Percentiles rank a stretch among this genome's conserved stretches.
Conservation (phyloP, 2,797 vertebrate genomes). For the Sternotherus odoratus region DNA sequence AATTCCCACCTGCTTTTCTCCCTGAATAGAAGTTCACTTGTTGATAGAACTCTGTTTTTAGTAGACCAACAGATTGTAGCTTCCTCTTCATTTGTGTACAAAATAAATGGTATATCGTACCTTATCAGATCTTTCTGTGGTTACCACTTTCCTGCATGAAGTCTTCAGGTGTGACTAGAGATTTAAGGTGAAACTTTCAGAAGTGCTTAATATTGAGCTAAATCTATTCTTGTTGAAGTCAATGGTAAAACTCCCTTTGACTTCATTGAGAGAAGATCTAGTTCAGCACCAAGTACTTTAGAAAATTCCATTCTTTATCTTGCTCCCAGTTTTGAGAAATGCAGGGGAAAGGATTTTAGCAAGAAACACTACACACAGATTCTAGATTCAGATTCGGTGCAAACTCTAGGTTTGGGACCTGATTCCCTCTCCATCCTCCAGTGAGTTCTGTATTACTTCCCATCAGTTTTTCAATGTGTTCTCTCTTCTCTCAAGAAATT, state of each 20-base stretch:
- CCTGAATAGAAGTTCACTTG: constrained; percentile 4
- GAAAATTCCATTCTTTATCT: neutral
- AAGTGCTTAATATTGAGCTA: neutral
- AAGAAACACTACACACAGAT: neutral
- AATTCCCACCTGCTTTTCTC: neutral
- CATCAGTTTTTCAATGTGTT: neutral
- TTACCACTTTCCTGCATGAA: neutral
- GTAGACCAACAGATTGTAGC: neutral
- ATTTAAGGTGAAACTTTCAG: neutral
- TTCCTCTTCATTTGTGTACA: neutral
- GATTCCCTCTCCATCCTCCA: neutral
- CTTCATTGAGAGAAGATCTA: neutral
- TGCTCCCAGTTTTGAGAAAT: neutral
- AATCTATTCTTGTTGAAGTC: neutral
- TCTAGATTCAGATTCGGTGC: neutral
- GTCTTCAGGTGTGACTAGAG: neutral
- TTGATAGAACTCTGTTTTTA: neutral
- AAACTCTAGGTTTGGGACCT: neutral
- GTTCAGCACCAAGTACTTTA: neutral
- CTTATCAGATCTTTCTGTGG: neutral
- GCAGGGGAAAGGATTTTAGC: neutral
- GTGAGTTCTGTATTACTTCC: neutral
- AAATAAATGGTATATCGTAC: neutral
- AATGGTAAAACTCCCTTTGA: neutral
- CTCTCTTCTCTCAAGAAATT: neutral